These are phyloP conservation scores for Cryptoblepharus egeriae DNA, from an alignment of 2,797 vertebrate genomes.

Conservation along the genomic window DNA sequence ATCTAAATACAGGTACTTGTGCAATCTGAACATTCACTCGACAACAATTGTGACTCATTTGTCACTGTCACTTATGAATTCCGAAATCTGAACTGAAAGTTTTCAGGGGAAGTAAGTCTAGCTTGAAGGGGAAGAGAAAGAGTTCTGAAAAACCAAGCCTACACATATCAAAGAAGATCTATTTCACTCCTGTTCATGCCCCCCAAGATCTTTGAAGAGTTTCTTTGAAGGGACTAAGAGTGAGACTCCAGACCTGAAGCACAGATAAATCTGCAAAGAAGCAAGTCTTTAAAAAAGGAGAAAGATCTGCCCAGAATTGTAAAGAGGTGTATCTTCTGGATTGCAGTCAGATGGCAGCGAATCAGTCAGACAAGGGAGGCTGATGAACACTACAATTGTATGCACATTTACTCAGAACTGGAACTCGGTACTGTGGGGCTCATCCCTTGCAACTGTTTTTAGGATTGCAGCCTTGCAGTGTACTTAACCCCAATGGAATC, in stretches of 20 bases:
- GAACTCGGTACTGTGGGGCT: too few relatives aligned
- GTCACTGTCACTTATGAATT: not conserved
- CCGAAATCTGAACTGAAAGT: slow-evolving; percentile 1
- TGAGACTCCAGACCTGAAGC: not conserved
- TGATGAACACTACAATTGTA: not conserved
- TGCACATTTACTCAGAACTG: too few relatives aligned
- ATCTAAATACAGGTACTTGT: not conserved
- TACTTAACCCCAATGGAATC: too few relatives aligned
- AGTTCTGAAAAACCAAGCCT: not conserved
- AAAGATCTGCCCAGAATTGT: not conserved
- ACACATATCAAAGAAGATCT: not conserved
- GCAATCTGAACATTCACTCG: not conserved
- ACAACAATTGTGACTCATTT: not conserved
- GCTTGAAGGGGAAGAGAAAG: not conserved
- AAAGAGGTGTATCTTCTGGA: not conserved
- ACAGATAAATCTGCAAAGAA: accelerated
- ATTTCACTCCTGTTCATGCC: not conserved
- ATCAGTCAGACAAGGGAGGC: not conserved
- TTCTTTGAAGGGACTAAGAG: not conserved
- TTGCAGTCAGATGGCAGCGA: not conserved
- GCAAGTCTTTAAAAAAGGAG: not conserved
- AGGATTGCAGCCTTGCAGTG: too few relatives aligned
- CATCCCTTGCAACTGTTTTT: too few relatives aligned
- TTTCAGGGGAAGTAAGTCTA: slow-evolving; percentile 19
- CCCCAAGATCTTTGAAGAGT: not conserved